Evolutionary conservation across 2,888 invertebrate species (phyloP).

Genomic region (Dryomyza anilis): DNA sequence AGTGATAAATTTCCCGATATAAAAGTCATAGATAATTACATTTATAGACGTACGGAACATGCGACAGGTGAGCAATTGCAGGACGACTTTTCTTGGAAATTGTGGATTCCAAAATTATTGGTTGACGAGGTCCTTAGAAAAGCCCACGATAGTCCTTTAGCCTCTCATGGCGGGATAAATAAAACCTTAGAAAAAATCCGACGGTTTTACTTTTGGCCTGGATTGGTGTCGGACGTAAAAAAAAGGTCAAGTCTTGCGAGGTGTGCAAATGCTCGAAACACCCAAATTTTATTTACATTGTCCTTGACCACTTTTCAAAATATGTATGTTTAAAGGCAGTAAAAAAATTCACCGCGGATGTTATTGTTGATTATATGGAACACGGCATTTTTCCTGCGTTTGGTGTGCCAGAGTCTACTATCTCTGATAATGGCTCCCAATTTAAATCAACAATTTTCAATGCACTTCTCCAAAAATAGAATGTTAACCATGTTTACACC

Average conservation of each 20-base stretch:
- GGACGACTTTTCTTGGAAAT: constrained; percentile 1
- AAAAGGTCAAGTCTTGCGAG: neutral
- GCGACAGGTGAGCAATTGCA: constrained; percentile 6
- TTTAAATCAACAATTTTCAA: constrained; percentile 18
- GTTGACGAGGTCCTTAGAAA: neutral
- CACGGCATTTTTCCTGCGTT: constrained; percentile 22
- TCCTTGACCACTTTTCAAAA: constrained; percentile 22
- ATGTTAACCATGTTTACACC: constrained; percentile 13
- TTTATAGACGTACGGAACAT: constrained; percentile 1
- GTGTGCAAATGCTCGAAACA: constrained; percentile 6
- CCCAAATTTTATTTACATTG: constrained; percentile 16
- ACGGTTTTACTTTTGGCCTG: constrained; percentile 8
- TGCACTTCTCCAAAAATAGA: constrained; percentile 8
- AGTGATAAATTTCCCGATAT: too few relatives aligned
- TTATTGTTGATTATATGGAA: constrained; percentile 21
- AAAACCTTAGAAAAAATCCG: constrained; percentile 2
- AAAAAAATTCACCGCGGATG: constrained; percentile 17
- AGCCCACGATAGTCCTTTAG: neutral
- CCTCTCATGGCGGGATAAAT: constrained; percentile 7
- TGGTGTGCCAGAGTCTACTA: constrained; percentile 26
- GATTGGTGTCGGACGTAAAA: neutral
- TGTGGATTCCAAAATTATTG: constrained; percentile 16
- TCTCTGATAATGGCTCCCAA: constrained; percentile 28
- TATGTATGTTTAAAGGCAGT: constrained; percentile 26
- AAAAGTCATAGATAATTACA: neutral